These are phyloP conservation scores for Tuberolachnus salignus DNA, from an alignment of 2,888 invertebrate genomes.

Conservation along the genomic window DNA sequence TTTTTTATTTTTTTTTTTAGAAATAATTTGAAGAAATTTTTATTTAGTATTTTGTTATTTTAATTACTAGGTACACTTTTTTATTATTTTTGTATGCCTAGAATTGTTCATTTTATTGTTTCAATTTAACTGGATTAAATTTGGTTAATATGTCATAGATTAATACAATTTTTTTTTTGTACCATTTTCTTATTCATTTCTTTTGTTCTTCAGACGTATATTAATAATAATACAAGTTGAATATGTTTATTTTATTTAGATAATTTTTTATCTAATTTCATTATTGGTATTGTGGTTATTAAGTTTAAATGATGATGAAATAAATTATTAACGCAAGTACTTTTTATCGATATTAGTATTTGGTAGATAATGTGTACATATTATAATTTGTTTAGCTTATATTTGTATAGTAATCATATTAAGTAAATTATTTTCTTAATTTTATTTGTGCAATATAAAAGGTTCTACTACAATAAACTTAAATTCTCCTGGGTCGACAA, in stretches of 20 bases:
- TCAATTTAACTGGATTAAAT: too few species aligned
- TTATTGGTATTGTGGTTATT: neutral
- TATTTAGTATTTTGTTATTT: too few species aligned
- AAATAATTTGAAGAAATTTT: too few species aligned
- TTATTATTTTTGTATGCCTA: too few species aligned
- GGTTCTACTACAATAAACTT: neutral
- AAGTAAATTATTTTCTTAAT: neutral
- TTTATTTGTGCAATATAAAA: neutral
- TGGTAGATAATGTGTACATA: neutral
- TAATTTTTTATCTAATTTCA: conserved; percentile 34
- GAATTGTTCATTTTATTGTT: too few species aligned
- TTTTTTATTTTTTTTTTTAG: too few species aligned
- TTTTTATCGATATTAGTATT: neutral
- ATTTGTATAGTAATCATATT: too few species aligned
- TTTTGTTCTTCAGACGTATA: neutral
- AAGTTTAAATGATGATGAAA: conserved; percentile 30
- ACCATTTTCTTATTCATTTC: neutral
- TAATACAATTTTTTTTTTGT: neutral
- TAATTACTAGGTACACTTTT: too few species aligned
- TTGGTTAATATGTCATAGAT: too few species aligned
- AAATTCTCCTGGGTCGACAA: conserved; percentile 17
- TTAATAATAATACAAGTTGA: conserved; percentile 10
- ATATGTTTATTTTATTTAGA: neutral
- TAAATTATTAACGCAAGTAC: neutral
- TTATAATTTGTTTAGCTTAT: too few species aligned